phyloP scores from a whole-genome alignment of 2,888 invertebrate species.

The Caenorhabditis sulstoni region DNA sequence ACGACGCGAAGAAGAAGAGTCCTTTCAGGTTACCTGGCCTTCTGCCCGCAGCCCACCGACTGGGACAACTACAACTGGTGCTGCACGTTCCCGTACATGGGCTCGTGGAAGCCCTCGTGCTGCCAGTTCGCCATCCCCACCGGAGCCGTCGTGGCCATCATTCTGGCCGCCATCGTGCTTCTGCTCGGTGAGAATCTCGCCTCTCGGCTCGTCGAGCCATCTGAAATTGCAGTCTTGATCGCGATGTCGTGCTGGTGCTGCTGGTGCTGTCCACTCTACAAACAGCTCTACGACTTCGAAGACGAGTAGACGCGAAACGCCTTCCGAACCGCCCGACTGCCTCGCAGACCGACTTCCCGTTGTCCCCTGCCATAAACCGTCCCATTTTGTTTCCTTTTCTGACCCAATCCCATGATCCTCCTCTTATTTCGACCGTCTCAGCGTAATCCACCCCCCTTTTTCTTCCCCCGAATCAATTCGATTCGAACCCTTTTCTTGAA shows the following conservation, averaged over 20 bases:
- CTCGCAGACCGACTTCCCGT: slow-evolving; percentile 9
- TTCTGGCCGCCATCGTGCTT: slow-evolving; percentile 79
- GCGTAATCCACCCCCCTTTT: slow-evolving; percentile 9
- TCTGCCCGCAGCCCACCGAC: slow-evolving; percentile 81
- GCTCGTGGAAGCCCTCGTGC: slow-evolving; percentile 80
- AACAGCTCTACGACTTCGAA: slow-evolving; percentile 78
- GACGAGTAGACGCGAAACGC: slow-evolving; percentile 67
- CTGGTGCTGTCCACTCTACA: slow-evolving; percentile 80
- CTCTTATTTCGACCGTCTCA: slow-evolving; percentile 1
- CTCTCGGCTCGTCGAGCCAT: slow-evolving; percentile 2
- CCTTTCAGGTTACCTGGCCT: slow-evolving; percentile 79
- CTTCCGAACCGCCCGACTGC: background rate
- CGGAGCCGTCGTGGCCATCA: slow-evolving; percentile 80
- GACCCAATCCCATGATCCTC: slow-evolving; percentile 26
- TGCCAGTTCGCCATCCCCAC: slow-evolving; percentile 81
- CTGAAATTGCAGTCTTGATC: slow-evolving; percentile 75
- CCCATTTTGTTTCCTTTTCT: slow-evolving; percentile 3
- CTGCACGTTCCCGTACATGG: slow-evolving; percentile 80
- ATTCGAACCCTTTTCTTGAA: too few species aligned
- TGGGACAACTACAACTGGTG: slow-evolving; percentile 81
- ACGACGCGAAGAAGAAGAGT: too few species aligned
- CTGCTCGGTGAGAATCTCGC: slow-evolving; percentile 66
- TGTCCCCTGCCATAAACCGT: slow-evolving; percentile 26
- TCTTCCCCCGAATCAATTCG: too few species aligned
- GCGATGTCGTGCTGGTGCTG: slow-evolving; percentile 81